Evolutionary conservation across 2,888 invertebrate species (phyloP), one percentile per base, ranked within the genome.

Genomic region (Stegophylla sp.): DNA sequence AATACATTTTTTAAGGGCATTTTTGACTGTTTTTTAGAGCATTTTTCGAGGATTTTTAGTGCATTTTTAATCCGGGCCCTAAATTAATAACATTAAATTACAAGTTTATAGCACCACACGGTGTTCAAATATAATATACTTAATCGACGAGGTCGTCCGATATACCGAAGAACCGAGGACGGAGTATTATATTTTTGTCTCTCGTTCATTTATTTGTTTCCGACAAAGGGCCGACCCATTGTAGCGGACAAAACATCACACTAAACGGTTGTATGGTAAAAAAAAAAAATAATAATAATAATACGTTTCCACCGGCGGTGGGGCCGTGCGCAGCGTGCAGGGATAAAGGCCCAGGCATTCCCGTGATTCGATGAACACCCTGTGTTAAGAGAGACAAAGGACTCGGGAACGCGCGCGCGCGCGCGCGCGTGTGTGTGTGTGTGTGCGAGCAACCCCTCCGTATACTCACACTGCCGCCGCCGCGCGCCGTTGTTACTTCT

Each of bases 311-410:
- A 43, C 43, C 51, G 23, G n/a, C n/a, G n/a, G n/a, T n/a, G n/a
- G n/a, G n/a, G n/a, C n/a, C n/a, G n/a, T n/a, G n/a, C n/a, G n/a
- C n/a, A n/a, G n/a, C n/a, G n/a, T n/a, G n/a, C 2, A 13, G 75
- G 17, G 75, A 53, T 51, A 53, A 61, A 74, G 26, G n/a, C 23
- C 34, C 7, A 53, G n/a, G 66, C 53, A 43, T 77, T 77, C 43
- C 67, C 76, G 75, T 41, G 75, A 64, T 64, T 66, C 75, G 64
- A 66, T n/a, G 75, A 64, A 51, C 75, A 51, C 75, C 64, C 75
- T 28, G 76, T 56, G 67, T 41, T 56, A 28, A 5, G 45, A 56
- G 76, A 77, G 53, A 77, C 76, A 77, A 77, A 77, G 76, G 67
- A 77, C 26, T 64, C 26, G 41, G 20, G 20, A 3, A 23, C 4